Percentiles rank a stretch among this genome's conserved stretches.
Conservation (phyloP, 2,888 invertebrate species). For the Drosophila helvetica region DNA sequence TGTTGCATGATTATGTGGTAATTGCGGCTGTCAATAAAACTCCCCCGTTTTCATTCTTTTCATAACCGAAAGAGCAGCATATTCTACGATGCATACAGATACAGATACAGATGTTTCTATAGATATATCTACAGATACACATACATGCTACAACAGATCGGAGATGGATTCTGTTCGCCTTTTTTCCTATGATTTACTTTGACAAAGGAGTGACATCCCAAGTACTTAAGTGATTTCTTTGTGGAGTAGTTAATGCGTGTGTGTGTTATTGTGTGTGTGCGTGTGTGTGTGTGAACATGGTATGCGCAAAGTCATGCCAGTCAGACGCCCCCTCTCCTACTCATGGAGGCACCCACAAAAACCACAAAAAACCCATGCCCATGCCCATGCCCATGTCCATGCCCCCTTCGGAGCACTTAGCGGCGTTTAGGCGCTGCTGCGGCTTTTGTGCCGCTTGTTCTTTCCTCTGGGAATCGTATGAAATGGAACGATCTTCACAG, state of each 20-base stretch:
- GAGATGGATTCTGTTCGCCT: conserved; percentile 34
- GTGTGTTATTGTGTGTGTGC: conserved; percentile 18
- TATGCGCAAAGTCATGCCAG: conserved; percentile 71
- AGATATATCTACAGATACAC: neutral
- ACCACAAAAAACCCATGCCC: conserved; percentile 54
- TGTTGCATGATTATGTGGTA: conserved; percentile 81
- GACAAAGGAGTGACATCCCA: conserved; percentile 80
- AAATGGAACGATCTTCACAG: conserved; percentile 11
- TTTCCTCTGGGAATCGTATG: conserved; percentile 17
- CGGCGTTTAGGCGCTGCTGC: conserved; percentile 66
- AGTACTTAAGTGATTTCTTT: conserved; percentile 80
- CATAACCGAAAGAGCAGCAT: conserved; percentile 66
- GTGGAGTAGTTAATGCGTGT: conserved; percentile 79
- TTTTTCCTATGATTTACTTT: conserved; percentile 74
- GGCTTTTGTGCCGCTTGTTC: conserved; percentile 50
- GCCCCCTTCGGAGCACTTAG: conserved; percentile 65
- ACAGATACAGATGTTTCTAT: conserved; percentile 12
- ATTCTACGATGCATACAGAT: conserved; percentile 55
- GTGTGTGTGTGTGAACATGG: conserved; percentile 60
- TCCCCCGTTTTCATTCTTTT: conserved; percentile 81
- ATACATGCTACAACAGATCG: conserved; percentile 19
- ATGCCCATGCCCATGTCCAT: no score
- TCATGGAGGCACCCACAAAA: conserved; percentile 38
- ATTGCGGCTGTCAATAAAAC: conserved; percentile 83
- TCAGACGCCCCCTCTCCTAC: conserved; percentile 9